Evolutionary conservation across 2,888 invertebrate species (phyloP), one percentile per base, ranked within the genome.

Genomic region (Euzetes globulus): DNA sequence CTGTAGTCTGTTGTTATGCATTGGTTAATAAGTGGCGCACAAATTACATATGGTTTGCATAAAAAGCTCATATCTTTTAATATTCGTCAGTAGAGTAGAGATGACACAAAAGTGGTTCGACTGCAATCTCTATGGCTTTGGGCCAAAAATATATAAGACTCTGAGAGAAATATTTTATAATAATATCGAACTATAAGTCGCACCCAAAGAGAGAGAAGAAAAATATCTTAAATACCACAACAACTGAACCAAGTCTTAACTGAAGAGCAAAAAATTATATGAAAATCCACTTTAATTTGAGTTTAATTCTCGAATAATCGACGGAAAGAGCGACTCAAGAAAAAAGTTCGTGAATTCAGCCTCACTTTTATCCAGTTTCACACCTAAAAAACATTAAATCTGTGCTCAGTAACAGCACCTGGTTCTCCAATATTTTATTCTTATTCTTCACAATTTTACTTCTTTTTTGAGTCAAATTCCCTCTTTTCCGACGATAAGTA

Each of bases 21-120:
- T 68, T 37, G n/a, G 19, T 33, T 68, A 68, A 68, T 68, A 68
- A 41, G 68, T 68, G 19, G 41, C 3, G 45, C 41, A 41, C 37
- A 68, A 68, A 68, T 68, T 68, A 68, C 19, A 45, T 19, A 19
- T 22, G 33, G 9, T 60, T 60, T 60, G 60, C 60, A 60, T 60
- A 60, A 60, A 60, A 60, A 60, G 29, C 60, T 60, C 60, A 60
- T 60, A 60, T 33, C 33, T 60, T 60, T 60, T 5, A 22, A 25
- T 11, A 19, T 52, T 13, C 17, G 25, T 29, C 15, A 29, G 19
- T 15, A 33, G 60, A 19, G 22, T 17, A 27, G 60, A 33, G 7
- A 55, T 25, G 27, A 63, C 17, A 22, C 15, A 68, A 41, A 68
- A 29, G 27, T 68, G 27, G 27, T 22, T 41, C 7, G 63, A 63